These are phyloP conservation scores for Pteropus alecto DNA, from an alignment of 2,113 vertebrate genomes.

Conservation along the genomic window DNA sequence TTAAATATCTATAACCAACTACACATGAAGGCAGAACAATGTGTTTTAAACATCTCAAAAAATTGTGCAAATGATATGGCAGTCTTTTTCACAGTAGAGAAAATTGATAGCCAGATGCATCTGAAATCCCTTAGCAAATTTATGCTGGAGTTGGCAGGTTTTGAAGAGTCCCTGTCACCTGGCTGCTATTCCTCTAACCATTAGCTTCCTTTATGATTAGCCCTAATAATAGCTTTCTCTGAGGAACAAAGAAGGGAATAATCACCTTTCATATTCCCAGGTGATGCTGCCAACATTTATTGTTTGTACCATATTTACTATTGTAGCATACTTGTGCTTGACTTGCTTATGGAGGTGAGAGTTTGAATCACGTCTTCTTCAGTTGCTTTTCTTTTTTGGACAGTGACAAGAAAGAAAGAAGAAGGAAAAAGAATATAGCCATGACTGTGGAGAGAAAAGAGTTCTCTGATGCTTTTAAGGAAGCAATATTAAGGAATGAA, in stretches of 20 bases:
- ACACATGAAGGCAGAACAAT: not conserved
- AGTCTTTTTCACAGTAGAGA: not conserved
- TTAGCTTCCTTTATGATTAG: constrained; percentile 61
- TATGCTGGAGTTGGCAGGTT: constrained; percentile 46
- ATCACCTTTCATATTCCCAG: constrained; percentile 46
- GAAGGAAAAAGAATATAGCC: not conserved
- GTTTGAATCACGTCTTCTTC: constrained; percentile 29
- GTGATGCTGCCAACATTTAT: constrained; percentile 24
- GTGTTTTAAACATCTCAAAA: not conserved
- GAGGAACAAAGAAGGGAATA: constrained; percentile 35
- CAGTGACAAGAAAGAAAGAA: not conserved
- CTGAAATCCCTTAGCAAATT: constrained; percentile 15
- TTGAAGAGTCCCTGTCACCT: constrained; percentile 15
- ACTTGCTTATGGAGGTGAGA: constrained; percentile 19
- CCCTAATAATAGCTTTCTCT: constrained; percentile 56
- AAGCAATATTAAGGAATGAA: constrained; percentile 3
- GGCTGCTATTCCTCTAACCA: constrained; percentile 1
- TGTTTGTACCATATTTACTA: constrained; percentile 5
- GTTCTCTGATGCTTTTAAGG: not conserved
- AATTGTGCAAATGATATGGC: not conserved
- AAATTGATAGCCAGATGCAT: not conserved
- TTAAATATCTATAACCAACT: not conserved
- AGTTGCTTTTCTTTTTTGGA: not conserved
- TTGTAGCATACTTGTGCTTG: constrained; percentile 14
- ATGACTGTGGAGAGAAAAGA: not conserved